Base-by-base conservation (phyloP, 2,113 vertebrate genomes). In the Dendropsophus ebraccatus region DNA sequence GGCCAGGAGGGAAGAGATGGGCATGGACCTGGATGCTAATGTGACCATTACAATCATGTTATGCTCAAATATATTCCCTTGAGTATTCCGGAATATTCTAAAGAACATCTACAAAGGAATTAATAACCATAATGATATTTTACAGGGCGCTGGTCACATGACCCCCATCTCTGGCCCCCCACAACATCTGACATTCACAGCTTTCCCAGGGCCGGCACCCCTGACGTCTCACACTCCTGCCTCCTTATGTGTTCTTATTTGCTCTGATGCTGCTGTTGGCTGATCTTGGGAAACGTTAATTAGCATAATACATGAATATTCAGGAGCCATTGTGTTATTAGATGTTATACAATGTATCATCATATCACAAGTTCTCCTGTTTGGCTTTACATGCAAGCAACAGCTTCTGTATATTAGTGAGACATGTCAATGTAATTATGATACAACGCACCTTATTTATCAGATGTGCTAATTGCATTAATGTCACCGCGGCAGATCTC, bases 381-480 rank as follows among this genome's bases (percentile, higher is more conserved):
- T 9, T 16, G 6, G 60, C 11, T 65, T 35, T 35, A 76, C 16
- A 17, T 13, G 73, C 47, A 30, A 25, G 14, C 49, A 17, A 30
- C 73, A 52, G n/a, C 25, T 52, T 76, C 16, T 19, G 17, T 21
- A 69, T 30, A 76, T 50, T 9, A 52, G 73, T 50, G 73, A 28
- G 47, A 17, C 23, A 12, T 19, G 23, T 6, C 11, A 19, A 32
- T 32, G 49, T 56, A 78, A 35, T 52, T 70, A 41, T 32, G 41
- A 70, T 52, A 35, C 47, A 35, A 14, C 62, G 23, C 21, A 32
- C 10, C 19, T 79, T 79, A 69, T 70, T 69, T 70, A 70, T 52
- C n/a, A 50, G 25, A 70, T 23, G 19, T 70, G 45, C 41, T 67
- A 82, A 82, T 70, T 82, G 41, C 21, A 35, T 50, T 32, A 47